Conservation (phyloP, 2,113 vertebrate species). For the Burhinus bistriatus region DNA sequence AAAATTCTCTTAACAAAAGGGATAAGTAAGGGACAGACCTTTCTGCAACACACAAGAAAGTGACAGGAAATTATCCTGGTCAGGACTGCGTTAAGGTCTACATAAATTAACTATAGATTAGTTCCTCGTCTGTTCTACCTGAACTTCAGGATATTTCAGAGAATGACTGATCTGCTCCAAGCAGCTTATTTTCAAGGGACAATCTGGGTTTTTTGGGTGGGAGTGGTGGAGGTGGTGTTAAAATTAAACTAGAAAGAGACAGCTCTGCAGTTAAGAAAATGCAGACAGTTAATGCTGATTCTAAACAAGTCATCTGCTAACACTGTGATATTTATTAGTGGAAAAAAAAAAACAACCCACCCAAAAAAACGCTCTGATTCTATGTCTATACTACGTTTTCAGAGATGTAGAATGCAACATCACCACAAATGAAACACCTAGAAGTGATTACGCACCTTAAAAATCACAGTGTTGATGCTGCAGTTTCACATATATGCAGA, state of each 20-base stretch:
- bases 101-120: neutral
- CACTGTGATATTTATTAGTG: neutral
- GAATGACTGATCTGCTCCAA: neutral
- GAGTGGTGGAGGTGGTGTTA: neutral
- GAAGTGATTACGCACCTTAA: neutral
- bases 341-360: neutral
- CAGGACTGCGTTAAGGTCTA: neutral
- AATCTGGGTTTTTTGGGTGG: neutral
- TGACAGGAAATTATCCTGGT: neutral
- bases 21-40: neutral
- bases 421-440: neutral
- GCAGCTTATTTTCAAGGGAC: neutral
- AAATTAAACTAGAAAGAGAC: neutral
- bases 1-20: neutral
- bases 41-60: neutral
- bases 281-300: neutral
- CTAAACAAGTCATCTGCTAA: neutral
- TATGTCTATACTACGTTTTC: neutral
- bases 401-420: neutral
- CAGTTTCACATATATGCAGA: neutral
- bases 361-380: neutral
- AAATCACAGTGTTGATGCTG: neutral
- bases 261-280: neutral
- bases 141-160: neutral
- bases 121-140: neutral